Base-by-base conservation (phyloP, 92 coral and sea anemone genomes). In the Plumapathes pennacea region DNA sequence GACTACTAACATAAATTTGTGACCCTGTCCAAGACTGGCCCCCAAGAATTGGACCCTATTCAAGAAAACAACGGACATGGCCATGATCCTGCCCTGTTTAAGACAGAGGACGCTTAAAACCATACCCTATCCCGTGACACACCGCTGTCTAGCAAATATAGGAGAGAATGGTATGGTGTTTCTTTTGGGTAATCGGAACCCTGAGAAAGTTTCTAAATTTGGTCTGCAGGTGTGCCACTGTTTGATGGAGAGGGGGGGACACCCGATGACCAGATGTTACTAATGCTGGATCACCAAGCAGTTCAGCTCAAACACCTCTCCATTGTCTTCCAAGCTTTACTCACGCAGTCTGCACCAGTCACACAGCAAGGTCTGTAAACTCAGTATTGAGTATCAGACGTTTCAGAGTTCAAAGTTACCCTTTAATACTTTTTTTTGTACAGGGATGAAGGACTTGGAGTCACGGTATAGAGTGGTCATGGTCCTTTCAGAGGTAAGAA, bases 221-320 rank as follows among this genome's bases (percentile, higher is more conserved):
- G 9, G n/a, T 75, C 30, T 26, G 38, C 53, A 91, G 97, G 96
- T 73, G 84, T 92, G 19, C 98, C 98, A 56, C 57, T 92, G 56
- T 92, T 84, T 71, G 98, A 92, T 39, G 96, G 98, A 12, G 90
- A 88, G 5, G 98, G 98, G 38, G 96, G 90, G 19, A 89, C 88
- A 13, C 96, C 96, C 20, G 98, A 92, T 60, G 82, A 92, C 22
- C 94, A 84, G 58, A 72, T 92, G 86, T 80, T 92, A 11, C 65
- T 68, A 34, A 71, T 92, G 77, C 60, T 92, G 46, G 98, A 92
- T 57, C 71, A 84, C 54, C 89, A 84, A 67, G 71, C 77, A 20
- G 76, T 84, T 3, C 90, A 92, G 36, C 85, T 92, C 45, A 80
- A 73, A 24, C 83, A 89, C 62, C 64, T 92, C 25, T 81, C 75